Base-by-base conservation (phyloP, 2,888 invertebrate genomes). In the Macrosoma leucophasiata region DNA sequence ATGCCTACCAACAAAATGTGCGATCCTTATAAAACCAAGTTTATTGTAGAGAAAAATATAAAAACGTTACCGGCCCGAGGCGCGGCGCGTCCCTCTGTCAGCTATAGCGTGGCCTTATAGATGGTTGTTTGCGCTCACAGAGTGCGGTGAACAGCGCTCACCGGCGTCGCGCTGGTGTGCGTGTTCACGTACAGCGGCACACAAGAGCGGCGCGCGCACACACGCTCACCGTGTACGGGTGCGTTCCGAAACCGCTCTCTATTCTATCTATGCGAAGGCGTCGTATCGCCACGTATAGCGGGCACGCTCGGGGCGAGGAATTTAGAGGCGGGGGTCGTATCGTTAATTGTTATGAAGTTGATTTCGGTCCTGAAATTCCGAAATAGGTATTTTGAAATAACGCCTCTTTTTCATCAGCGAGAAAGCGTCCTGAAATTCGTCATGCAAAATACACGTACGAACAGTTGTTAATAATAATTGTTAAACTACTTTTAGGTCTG, bases 111-210 rank as follows among this genome's bases (percentile, higher is more conserved):
- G 84, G 84, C 84, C 84, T 84, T 84, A 84, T 84, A 84, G 84
- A 82, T 84, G 84, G 84, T 84, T 84, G 84, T 84, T 84, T 84
- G 84, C 84, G 84, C 84, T 84, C 82, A 84, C 84, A 84, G 84
- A 84, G 84, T 84, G 84, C 84, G 82, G 84, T 84, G 84, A 84
- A 84, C 84, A 84, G 84, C 82, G 84, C 82, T 82, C 82, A 81
- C 82, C 82, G 82, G 77, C 71, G 58, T 45, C 59, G 55, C 39
- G 62, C 20, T 50, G 55, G 82, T 84, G 82, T 81, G 82, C 51
- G 78, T 53, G 73, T 49, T 50, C 61, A 55, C 62, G 58, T 48
- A 42, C 43, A 48, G 57, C 58, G 71, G 59, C 72, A 67, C 70
- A 46, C 51, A 29, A 34, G 13, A 36, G 29, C 48, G 33, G 35